These are phyloP conservation scores for Tetrao urogallus DNA, from an alignment of 2,113 vertebrate species.

Conservation along the genomic window DNA sequence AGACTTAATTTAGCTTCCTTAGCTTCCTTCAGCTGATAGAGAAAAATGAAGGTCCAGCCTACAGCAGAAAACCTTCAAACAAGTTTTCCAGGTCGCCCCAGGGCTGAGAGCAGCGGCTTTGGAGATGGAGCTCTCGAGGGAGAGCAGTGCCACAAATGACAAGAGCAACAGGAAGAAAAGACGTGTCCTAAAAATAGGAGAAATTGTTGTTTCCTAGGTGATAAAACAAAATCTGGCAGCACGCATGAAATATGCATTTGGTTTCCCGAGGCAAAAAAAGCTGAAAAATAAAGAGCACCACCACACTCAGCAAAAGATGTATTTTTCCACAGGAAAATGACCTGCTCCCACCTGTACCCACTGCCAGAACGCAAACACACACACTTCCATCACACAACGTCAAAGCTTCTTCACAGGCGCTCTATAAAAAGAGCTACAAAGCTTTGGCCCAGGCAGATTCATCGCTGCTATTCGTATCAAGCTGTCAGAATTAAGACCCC, in stretches of 20 bases:
- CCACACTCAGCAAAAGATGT: neutral
- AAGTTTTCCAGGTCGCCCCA: neutral
- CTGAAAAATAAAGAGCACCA: neutral
- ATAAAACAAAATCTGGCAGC: neutral
- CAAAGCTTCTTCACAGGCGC: neutral
- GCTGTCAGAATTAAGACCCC: neutral
- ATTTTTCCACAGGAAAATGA: neutral
- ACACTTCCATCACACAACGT: rapidly evolving
- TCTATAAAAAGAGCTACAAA: neutral
- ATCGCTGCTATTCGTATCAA: neutral
- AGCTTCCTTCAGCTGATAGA: neutral
- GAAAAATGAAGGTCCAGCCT: neutral
- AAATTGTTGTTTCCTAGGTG: constrained; percentile 36
- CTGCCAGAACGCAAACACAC: neutral
- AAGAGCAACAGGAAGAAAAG: neutral
- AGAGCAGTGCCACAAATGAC: neutral
- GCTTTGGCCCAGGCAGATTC: neutral
- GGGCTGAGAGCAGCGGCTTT: rapidly evolving
- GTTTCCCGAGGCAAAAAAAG: constrained; percentile 38
- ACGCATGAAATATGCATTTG: constrained; percentile 22
- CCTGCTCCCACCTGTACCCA: neutral
- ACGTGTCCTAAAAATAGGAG: neutral
- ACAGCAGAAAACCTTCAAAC: neutral
- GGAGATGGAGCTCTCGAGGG: neutral
- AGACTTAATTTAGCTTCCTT: neutral